Percentiles rank a stretch among this genome's conserved stretches.
Conservation (phyloP, 2,113 vertebrate genomes). For the Aegithalos caudatus region DNA sequence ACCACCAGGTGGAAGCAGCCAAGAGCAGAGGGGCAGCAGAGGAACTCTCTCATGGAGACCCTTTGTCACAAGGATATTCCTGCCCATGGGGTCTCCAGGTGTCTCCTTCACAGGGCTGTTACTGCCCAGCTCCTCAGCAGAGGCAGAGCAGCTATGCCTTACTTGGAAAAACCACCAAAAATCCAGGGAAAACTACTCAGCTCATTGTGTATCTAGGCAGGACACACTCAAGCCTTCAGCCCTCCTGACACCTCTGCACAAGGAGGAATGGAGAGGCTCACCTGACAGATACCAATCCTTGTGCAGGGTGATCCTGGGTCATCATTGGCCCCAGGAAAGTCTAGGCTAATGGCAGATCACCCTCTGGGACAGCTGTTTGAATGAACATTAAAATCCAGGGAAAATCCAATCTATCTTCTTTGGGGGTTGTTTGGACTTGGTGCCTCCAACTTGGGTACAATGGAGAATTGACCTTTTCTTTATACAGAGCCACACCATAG, state of each 20-base stretch:
- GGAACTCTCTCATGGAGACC: background rate
- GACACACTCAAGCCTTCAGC: background rate
- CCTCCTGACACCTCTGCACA: rapidly evolving
- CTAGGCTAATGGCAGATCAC: background rate
- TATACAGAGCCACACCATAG: rapidly evolving
- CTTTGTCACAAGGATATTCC: background rate
- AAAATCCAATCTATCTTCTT: background rate
- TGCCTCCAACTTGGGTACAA: background rate
- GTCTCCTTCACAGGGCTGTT: background rate
- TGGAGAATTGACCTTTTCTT: background rate
- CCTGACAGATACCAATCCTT: background rate
- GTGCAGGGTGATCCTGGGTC: rapidly evolving
- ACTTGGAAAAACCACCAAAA: background rate
- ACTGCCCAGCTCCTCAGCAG: background rate
- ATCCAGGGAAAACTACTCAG: background rate
- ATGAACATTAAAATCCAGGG: background rate
- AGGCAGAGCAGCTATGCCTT: background rate
- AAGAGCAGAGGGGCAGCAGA: background rate
- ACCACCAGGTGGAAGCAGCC: background rate
- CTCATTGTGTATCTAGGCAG: background rate
- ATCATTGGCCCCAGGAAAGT: background rate
- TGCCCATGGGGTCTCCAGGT: background rate
- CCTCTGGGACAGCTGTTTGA: background rate
- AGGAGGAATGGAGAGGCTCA: background rate
- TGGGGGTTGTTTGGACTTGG: background rate